Conservation (phyloP, 1,140 invertebrate genomes). For the Popillia japonica region DNA sequence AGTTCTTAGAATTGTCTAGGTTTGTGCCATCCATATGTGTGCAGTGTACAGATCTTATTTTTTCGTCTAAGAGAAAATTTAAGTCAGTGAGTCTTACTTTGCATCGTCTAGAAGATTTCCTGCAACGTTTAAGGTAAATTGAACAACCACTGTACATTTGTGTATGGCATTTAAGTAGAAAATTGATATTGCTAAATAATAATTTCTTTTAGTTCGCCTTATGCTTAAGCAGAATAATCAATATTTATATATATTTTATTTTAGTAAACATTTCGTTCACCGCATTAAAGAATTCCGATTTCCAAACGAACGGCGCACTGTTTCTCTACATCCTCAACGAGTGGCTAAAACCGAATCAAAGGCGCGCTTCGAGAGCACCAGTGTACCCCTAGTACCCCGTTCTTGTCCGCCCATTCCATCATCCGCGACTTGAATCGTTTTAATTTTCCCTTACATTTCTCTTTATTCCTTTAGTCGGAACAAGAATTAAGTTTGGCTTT, state of each 20-base stretch:
- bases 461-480: slow-evolving; percentile 62
- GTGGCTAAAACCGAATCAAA: slow-evolving; percentile 61
- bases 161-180: too few relatives aligned
- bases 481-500: slow-evolving; percentile 65
- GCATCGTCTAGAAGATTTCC: too few relatives aligned
- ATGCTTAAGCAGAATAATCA: neutral
- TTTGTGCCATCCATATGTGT: too few relatives aligned
- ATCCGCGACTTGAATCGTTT: slow-evolving; percentile 61
- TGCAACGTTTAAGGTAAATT: too few relatives aligned
- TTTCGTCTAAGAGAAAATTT: too few relatives aligned
- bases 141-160: too few relatives aligned
- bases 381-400: neutral
- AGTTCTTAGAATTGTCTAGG: too few relatives aligned
- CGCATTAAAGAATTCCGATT: neutral
- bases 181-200: neutral
- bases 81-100: too few relatives aligned
- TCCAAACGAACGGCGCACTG: slow-evolving; percentile 33
- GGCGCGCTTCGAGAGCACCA: slow-evolving; percentile 10
- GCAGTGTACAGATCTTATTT: too few relatives aligned
- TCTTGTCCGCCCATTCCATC: slow-evolving; percentile 1
- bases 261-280: neutral
- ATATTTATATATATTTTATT: neutral
- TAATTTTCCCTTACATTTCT: slow-evolving; percentile 64
- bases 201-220: neutral
- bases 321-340: neutral